These are phyloP conservation scores for Platyscapa corneri DNA, from an alignment of 1,140 invertebrate genomes.

Conservation along the genomic window DNA sequence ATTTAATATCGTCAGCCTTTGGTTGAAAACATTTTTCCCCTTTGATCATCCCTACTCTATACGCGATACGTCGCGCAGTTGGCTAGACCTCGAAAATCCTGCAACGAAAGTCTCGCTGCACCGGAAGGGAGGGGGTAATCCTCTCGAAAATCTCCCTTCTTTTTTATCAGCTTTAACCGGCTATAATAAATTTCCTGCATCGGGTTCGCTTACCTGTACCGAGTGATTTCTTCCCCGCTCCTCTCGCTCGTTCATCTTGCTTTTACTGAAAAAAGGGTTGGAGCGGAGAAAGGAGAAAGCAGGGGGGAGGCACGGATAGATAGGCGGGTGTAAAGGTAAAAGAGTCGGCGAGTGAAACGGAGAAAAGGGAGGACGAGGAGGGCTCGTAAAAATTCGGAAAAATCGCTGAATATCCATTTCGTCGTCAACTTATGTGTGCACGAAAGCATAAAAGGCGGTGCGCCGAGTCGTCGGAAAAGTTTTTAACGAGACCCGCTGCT, in stretches of 20 bases:
- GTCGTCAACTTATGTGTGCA: neutral
- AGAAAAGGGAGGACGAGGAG: neutral
- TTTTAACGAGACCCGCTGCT: slow-evolving; percentile 44
- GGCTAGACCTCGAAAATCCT: neutral
- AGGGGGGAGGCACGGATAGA: neutral
- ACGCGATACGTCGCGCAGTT: neutral
- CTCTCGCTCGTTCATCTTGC: slow-evolving; percentile 12
- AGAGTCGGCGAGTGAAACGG: neutral
- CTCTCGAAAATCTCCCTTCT: slow-evolving; percentile 39
- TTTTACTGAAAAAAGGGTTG: neutral
- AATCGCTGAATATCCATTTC: slow-evolving; percentile 52
- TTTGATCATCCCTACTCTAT: neutral
- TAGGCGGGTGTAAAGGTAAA: neutral
- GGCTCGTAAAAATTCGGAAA: slow-evolving; percentile 49
- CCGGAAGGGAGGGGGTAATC: neutral
- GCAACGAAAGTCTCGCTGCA: slow-evolving; percentile 9
- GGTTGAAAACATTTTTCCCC: slow-evolving; percentile 21
- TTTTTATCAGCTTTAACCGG: slow-evolving; percentile 47
- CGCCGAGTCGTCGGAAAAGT: slow-evolving; percentile 41
- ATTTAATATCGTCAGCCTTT: slow-evolving; percentile 25
- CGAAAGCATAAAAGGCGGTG: slow-evolving; percentile 22
- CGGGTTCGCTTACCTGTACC: slow-evolving; percentile 10
- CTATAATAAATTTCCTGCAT: slow-evolving; percentile 45
- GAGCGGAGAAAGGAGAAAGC: no score
- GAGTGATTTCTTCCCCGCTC: slow-evolving; percentile 13